A percentile compares a stretch with the other conserved stretches of the same genome.
Evolutionary conservation across 2,113 vertebrate genomes (phyloP).

Genomic region (Pachyramphus minor): DNA sequence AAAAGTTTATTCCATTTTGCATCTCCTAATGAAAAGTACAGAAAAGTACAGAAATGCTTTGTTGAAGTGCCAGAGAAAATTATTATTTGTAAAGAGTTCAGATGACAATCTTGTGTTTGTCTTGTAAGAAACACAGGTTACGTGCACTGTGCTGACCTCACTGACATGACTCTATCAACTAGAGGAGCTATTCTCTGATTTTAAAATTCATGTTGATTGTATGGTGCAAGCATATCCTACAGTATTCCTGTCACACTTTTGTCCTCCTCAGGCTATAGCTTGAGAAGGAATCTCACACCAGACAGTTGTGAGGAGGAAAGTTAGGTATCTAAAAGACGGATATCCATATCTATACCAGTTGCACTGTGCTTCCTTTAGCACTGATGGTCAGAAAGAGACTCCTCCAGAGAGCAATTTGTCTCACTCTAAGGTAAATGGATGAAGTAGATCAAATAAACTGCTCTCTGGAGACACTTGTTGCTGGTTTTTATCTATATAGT

Average conservation of each 20-base stretch:
- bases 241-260: not conserved
- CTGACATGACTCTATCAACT: rapidly evolving
- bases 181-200: not conserved
- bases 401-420: not conserved
- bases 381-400: not conserved
- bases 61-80: not conserved
- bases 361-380: not conserved
- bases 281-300: not conserved
- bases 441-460: not conserved
- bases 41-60: not conserved
- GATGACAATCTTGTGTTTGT: not conserved
- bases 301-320: not conserved
- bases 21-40: not conserved
- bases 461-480: not conserved
- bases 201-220: not conserved
- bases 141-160: not conserved
- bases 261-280: not conserved
- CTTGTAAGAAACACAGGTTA: not conserved
- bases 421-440: not conserved
- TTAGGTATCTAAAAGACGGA: not conserved
- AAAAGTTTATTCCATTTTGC: not conserved
- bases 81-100: not conserved
- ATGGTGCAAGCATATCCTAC: not conserved
- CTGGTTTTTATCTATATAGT: not conserved
- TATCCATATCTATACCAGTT: not conserved